These are phyloP conservation scores for Rattus rattus DNA, from an alignment of 2,113 vertebrate species.

Conservation along the genomic window DNA sequence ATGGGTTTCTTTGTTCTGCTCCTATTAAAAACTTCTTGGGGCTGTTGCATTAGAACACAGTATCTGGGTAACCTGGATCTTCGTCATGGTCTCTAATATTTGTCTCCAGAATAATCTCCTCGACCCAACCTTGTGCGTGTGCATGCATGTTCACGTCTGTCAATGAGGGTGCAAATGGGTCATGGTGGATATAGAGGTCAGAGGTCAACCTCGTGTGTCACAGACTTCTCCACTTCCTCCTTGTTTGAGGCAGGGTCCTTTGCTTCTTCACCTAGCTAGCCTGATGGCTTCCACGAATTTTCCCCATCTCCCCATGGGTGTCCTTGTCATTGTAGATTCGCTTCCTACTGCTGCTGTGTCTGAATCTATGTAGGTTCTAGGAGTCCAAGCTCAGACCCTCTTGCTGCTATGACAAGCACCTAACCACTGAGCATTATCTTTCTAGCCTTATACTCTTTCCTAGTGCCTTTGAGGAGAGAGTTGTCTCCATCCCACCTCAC, in stretches of 20 bases:
- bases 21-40: not conserved
- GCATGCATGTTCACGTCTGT: not conserved
- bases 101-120: not conserved
- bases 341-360: not conserved
- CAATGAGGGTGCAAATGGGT: too few species aligned
- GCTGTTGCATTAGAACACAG: not conserved
- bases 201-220: not conserved
- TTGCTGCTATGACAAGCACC: not conserved
- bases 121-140: not conserved
- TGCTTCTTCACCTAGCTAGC: not conserved
- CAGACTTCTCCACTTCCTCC: not conserved
- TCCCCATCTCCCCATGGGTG: not conserved
- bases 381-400: not conserved
- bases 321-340: not conserved
- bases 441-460: not conserved
- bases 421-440: not conserved
- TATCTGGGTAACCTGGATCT: not conserved
- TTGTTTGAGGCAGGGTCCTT: not conserved
- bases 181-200: not conserved
- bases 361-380: not conserved
- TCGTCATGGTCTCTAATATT: too few species aligned
- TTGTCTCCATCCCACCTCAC: not conserved
- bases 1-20: not conserved
- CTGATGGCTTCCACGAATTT: not conserved
- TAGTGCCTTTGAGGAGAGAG: not conserved